A percentile compares a stretch with the other conserved stretches of the same genome.
Conservation (phyloP, 1,140 invertebrate genomes). For the Aricia agestis region DNA sequence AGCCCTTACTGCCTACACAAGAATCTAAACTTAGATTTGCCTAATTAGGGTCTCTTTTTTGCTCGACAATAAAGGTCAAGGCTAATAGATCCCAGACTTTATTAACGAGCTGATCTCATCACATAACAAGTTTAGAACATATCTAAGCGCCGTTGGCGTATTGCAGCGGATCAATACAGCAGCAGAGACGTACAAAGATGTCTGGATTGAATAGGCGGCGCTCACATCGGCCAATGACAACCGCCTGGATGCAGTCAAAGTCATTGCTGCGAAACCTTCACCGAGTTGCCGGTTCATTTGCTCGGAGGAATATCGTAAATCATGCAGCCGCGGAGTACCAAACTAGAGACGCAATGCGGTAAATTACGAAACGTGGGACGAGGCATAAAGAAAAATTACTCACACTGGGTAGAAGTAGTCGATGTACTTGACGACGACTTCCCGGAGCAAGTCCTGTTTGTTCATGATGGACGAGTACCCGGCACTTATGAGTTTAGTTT, state of each 20-base stretch:
- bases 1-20: neutral
- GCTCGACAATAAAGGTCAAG: neutral
- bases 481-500: constrained; percentile 76
- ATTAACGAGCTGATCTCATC: neutral
- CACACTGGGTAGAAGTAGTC: constrained; percentile 81
- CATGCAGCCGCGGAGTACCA: constrained; percentile 18
- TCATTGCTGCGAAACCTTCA: constrained; percentile 65
- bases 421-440: constrained; percentile 81
- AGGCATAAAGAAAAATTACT: constrained; percentile 64
- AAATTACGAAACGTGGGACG: constrained; percentile 28
- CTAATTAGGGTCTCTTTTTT: neutral
- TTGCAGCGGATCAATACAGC: constrained; percentile 68
- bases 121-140: constrained; percentile 7
- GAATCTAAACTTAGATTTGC: neutral
- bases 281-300: constrained; percentile 65
- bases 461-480: constrained; percentile 79
- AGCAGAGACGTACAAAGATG: constrained; percentile 54
- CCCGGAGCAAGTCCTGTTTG: constrained; percentile 80
- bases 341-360: constrained; percentile 45
- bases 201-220: constrained; percentile 61
- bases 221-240: constrained; percentile 61
- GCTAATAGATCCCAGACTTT: neutral
- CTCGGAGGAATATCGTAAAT: constrained; percentile 23
- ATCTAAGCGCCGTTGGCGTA: constrained; percentile 32
- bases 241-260: constrained; percentile 51